A percentile compares a stretch with the other conserved stretches of the same genome.
Evolutionary conservation across 2,797 vertebrate species (phyloP).

Genomic region (Helostoma temminkii): DNA sequence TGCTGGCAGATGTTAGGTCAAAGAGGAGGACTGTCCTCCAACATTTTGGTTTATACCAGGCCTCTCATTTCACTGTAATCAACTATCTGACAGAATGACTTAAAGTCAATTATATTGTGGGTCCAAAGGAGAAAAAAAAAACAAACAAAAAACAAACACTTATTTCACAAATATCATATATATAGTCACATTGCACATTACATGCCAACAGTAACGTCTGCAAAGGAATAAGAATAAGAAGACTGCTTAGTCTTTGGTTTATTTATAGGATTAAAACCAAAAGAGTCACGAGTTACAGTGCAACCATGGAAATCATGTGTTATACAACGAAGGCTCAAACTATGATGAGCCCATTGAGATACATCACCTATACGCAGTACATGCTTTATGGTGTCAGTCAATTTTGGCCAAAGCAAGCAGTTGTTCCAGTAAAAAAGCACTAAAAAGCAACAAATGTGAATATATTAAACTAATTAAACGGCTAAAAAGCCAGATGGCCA

Average conservation of each 20-base stretch:
- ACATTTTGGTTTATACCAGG: slow-evolving; percentile 41
- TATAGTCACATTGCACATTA: slow-evolving; percentile 8
- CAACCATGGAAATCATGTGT: neutral
- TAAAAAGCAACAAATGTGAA: too few species aligned
- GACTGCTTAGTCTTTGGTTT: neutral
- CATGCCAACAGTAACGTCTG: slow-evolving; percentile 2
- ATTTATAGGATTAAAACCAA: neutral
- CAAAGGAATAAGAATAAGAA: neutral
- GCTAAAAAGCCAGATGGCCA: too few species aligned
- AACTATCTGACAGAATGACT: slow-evolving; percentile 35
- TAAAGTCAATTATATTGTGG: slow-evolving; percentile 23
- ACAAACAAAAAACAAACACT: slow-evolving; percentile 3
- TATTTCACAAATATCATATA: neutral
- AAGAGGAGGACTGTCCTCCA: slow-evolving; percentile 36
- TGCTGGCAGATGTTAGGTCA: slow-evolving; percentile 60
- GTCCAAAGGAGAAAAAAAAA: slow-evolving; percentile 10
- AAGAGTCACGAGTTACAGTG: neutral
- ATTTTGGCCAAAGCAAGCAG: too few species aligned
- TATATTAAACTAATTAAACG: too few species aligned
- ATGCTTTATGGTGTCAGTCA: too few species aligned
- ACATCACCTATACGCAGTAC: neutral
- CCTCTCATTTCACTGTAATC: slow-evolving; percentile 30
- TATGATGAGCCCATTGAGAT: too few species aligned
- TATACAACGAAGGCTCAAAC: too few species aligned
- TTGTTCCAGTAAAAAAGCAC: too few species aligned